Base-by-base conservation (phyloP, 2,113 vertebrate genomes). In the Saimiri boliviensis region DNA sequence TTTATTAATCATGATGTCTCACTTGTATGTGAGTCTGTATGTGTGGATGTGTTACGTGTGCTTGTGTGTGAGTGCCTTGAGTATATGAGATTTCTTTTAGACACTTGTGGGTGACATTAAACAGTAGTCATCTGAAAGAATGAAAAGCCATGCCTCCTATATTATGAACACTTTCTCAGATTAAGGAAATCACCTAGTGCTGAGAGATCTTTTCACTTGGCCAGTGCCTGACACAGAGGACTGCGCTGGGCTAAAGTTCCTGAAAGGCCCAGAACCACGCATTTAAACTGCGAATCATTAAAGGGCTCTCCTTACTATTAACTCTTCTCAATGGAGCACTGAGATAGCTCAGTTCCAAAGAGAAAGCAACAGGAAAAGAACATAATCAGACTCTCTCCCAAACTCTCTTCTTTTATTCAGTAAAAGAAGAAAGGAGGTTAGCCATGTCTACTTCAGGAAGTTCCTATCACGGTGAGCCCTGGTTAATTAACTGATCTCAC, bases 1-100 rank as follows among this genome's bases (percentile, higher is more conserved):
- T 99, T 99, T 98, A 99, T 99, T 99, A 99, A 99, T 99, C 99
- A 99, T 99, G 98, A 98, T 97, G 97, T 98, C 96, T 98, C 98
- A 77, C 19, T 52, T 60, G 60, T 54, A 49, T 73, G 77, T 56
- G 60, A 63, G 45, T 21, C 45, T 17, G 25, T 45, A 14, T 70
- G 54, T 80, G 88, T 68, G 73, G 6, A 3, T 56, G 68, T 71
- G 25, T 47, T 68, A 6, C 71, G 21, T 52, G 25, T 23, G 42
- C 45, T 3, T 13, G 6, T 16, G 32, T 10, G 9, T 5, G 80
- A 54, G 37, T 90, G 49, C 71, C 19, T 70, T 83, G 32, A 89
- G 56, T 23, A 56, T 54, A 80, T 90, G 76, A 81, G 92, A 97
- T 97, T 98, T 95, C 97, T 98, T 96, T 97, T 96, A 97, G 97